These are phyloP conservation scores for Edolisoma coerulescens DNA, from an alignment of 2,113 vertebrate genomes.

Conservation along the genomic window DNA sequence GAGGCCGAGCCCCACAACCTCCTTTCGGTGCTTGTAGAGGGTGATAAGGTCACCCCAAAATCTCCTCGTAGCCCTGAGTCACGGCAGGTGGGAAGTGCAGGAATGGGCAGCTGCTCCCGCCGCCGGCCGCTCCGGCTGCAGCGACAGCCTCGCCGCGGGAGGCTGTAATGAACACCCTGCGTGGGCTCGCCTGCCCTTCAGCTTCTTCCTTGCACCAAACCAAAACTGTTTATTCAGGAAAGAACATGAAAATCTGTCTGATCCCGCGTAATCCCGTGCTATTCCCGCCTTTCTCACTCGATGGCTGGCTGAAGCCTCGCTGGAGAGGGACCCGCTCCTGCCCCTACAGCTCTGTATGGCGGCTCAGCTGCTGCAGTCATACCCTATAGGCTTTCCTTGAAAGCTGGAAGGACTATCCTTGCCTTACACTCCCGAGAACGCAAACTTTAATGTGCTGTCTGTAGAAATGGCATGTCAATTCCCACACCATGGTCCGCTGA, in stretches of 20 bases:
- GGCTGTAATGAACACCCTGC: neutral
- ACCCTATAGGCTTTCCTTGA: accelerated
- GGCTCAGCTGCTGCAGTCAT: accelerated
- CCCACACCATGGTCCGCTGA: accelerated
- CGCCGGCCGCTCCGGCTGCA: neutral
- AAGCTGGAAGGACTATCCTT: neutral
- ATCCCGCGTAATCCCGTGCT: neutral
- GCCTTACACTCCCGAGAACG: accelerated
- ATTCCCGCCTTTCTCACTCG: neutral
- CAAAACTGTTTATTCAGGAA: neutral
- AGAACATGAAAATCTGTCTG: neutral
- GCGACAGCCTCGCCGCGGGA: no score
- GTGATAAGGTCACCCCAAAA: neutral
- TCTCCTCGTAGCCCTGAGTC: neutral
- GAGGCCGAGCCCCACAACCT: neutral
- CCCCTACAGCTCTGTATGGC: accelerated
- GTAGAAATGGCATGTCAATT: accelerated
- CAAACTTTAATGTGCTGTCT: accelerated
- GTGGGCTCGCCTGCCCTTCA: neutral
- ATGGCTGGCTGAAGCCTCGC: neutral
- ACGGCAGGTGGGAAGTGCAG: neutral
- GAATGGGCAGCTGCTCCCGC: neutral
- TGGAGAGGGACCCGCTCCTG: no score
- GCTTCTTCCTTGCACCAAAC: neutral
- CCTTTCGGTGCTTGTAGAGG: neutral